These are phyloP conservation scores for Poicephalus gulielmi DNA, from an alignment of 2,113 vertebrate species.

Conservation along the genomic window DNA sequence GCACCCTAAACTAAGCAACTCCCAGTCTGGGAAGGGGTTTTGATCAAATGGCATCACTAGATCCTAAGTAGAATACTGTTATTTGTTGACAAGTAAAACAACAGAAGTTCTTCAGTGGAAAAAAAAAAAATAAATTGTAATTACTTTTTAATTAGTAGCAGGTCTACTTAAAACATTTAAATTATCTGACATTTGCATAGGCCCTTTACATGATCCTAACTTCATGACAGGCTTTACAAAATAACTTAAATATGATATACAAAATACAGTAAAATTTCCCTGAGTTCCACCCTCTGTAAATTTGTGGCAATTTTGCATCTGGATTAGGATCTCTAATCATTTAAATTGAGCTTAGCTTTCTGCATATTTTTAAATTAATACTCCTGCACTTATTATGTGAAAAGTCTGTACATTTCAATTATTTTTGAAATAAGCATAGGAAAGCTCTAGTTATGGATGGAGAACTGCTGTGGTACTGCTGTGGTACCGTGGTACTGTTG, in stretches of 20 bases:
- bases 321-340: background rate
- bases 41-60: background rate
- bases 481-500: background rate
- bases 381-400: background rate
- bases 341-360: background rate
- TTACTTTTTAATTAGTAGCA: background rate
- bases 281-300: background rate
- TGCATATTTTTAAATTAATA: background rate
- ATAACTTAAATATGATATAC: background rate
- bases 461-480: background rate
- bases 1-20: background rate
- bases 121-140: background rate
- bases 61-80: background rate
- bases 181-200: background rate
- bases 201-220: background rate
- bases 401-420: background rate
- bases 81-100: background rate
- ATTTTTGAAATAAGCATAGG: background rate
- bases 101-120: background rate
- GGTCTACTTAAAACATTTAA: background rate
- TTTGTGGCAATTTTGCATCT: background rate
- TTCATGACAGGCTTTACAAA: background rate
- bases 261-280: background rate
- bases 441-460: background rate
- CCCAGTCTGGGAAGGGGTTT: background rate